A percentile compares a stretch with the other conserved stretches of the same genome.
Conservation (phyloP, 1,140 invertebrate species). For the Heterodera carotae region DNA sequence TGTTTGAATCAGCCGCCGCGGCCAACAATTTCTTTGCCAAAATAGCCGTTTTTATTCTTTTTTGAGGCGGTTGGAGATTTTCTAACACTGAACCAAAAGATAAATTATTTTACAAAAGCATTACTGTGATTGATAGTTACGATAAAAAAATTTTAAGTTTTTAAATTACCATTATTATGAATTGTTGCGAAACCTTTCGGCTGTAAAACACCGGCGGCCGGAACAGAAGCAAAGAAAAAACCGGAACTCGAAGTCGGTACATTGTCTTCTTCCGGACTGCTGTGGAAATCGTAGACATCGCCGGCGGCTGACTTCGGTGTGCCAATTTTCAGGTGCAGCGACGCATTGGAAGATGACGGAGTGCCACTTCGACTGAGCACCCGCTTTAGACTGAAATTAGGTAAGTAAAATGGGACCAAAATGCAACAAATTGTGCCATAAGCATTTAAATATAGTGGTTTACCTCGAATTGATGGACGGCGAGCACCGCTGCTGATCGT, state of each 20-base stretch:
- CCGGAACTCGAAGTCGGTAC: background rate
- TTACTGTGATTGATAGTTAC: too few relatives aligned
- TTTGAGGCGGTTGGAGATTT: conserved; percentile 24
- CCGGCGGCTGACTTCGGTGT: conserved; percentile 11
- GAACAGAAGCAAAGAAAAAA: conserved; percentile 1
- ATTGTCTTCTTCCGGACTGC: conserved; percentile 35
- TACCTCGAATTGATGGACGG: background rate
- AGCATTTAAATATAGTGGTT: too few relatives aligned
- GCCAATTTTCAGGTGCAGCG: conserved; percentile 2
- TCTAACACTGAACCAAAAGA: background rate
- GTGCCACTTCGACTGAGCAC: conserved; percentile 1
- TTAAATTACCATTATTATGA: background rate
- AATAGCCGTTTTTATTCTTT: conserved; percentile 41
- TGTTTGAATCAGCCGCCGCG: conserved; percentile 27
- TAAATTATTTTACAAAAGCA: background rate
- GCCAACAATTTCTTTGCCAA: conserved; percentile 38
- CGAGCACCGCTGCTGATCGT: background rate
- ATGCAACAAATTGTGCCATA: background rate
- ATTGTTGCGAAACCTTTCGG: conserved; percentile 11
- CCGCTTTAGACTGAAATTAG: background rate
- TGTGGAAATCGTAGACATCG: conserved; percentile 42
- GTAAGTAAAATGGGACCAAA: background rate
- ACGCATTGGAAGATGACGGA: background rate
- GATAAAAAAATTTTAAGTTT: conserved; percentile 8
- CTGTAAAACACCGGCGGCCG: conserved; percentile 2